phyloP scores from a whole-genome alignment of 2,888 invertebrate genomes.

The Aquatica leii region DNA sequence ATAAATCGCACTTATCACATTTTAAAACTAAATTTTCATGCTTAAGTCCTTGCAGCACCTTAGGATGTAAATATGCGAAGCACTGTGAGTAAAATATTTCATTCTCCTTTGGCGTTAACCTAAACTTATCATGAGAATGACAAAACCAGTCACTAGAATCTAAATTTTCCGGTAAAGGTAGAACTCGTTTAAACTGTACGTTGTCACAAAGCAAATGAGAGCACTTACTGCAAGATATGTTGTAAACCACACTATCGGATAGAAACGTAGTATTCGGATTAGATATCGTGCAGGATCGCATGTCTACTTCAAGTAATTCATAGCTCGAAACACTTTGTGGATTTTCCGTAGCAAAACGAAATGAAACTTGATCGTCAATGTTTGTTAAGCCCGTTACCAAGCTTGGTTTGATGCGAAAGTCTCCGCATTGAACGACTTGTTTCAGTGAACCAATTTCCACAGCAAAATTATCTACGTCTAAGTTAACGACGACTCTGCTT shows the following conservation, averaged over 20 bases:
- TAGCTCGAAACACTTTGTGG: conserved; percentile 45
- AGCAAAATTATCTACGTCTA: conserved; percentile 45
- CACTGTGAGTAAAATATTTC: conserved; percentile 69
- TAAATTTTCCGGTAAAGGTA: conserved; percentile 68
- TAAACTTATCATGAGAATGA: conserved; percentile 59
- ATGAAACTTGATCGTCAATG: conserved; percentile 50
- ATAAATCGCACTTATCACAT: conserved; percentile 67
- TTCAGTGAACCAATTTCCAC: conserved; percentile 39
- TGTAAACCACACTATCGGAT: conserved; percentile 61
- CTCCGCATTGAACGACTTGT: conserved; percentile 42
- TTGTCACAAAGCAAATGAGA: conserved; percentile 45
- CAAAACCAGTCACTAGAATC: conserved; percentile 75
- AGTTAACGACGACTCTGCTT: conserved; percentile 47
- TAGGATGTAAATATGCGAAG: conserved; percentile 64
- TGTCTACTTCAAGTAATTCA: conserved; percentile 47
- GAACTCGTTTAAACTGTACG: conserved; percentile 65
- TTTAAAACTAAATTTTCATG: conserved; percentile 63
- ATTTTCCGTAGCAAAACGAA: conserved; percentile 54
- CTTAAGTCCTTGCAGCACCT: conserved; percentile 53
- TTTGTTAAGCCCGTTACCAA: conserved; percentile 53
- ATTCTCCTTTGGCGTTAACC: conserved; percentile 56
- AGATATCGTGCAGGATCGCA: neutral
- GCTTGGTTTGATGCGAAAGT: conserved; percentile 47
- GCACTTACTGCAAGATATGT: conserved; percentile 61
- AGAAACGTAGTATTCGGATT: conserved; percentile 51